These are phyloP conservation scores for Patagioenas fasciata DNA, from an alignment of 2,113 vertebrate genomes.

Conservation along the genomic window DNA sequence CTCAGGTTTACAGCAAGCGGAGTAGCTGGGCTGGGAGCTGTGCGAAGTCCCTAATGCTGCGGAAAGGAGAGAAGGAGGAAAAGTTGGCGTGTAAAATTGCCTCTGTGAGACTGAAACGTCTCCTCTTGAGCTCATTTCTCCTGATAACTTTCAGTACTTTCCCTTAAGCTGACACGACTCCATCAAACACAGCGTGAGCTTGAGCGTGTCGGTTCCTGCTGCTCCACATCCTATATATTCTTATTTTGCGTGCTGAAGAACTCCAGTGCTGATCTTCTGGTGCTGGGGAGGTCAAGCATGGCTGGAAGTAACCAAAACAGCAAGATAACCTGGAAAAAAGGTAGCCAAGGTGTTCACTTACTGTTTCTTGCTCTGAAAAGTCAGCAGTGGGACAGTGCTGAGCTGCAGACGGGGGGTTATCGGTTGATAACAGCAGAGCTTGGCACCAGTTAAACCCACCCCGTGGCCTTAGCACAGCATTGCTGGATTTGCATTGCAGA, in stretches of 20 bases:
- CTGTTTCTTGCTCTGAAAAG: background rate
- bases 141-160: background rate
- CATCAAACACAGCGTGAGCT: rapidly evolving
- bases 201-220: background rate
- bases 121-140: background rate
- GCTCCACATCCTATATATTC: background rate
- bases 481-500: background rate
- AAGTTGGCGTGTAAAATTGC: background rate
- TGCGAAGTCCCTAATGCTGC: background rate
- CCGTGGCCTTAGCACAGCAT: background rate
- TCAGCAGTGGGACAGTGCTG: background rate
- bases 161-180: background rate
- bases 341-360: background rate
- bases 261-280: background rate
- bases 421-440: background rate
- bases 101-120: rapidly evolving
- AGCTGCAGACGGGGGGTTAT: background rate
- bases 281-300: background rate
- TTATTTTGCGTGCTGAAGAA: rapidly evolving
- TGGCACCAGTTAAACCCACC: background rate
- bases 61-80: background rate
- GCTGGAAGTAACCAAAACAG: background rate
- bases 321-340: background rate
- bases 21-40: background rate
- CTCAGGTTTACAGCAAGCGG: slow-evolving; percentile 16